phyloP scores from a whole-genome alignment of 92 coral and sea anemone genomes.

The Epizoanthus illoricatus region DNA sequence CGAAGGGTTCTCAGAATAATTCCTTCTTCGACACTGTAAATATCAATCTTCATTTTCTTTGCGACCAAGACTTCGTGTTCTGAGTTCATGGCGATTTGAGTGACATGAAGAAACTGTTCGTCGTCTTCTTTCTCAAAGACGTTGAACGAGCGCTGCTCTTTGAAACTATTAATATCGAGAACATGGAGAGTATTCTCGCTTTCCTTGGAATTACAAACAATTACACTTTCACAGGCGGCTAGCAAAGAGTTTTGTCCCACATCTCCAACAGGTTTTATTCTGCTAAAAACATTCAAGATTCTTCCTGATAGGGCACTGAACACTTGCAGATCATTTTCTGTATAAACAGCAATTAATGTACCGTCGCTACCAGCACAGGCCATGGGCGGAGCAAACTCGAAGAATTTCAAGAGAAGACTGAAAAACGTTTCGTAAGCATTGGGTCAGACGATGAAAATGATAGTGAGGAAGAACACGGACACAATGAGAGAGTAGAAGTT shows the following conservation, averaged over 20 bases:
- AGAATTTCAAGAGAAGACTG: slow-evolving; percentile 59
- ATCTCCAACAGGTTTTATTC: slow-evolving; percentile 66
- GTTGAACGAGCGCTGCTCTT: slow-evolving; percentile 51
- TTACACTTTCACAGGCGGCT: slow-evolving; percentile 43
- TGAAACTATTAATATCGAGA: slow-evolving; percentile 42
- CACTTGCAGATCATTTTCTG: slow-evolving; percentile 61
- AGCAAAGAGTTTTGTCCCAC: slow-evolving; percentile 72
- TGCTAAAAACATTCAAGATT: slow-evolving; percentile 26
- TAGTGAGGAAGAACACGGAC: too few relatives aligned
- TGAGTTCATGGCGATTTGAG: slow-evolving; percentile 68
- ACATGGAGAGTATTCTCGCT: slow-evolving; percentile 70
- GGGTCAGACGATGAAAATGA: not conserved
- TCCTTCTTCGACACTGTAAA: slow-evolving; percentile 65
- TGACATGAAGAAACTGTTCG: slow-evolving; percentile 73
- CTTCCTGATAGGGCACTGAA: slow-evolving; percentile 53
- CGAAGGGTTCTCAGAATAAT: slow-evolving; percentile 52
- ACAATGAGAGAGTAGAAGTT: too few relatives aligned
- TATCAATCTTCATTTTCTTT: slow-evolving; percentile 75
- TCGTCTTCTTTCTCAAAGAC: slow-evolving; percentile 76
- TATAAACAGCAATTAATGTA: slow-evolving; percentile 57
- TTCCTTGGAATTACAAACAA: slow-evolving; percentile 74
- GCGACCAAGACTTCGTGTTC: slow-evolving; percentile 73
- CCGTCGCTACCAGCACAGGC: slow-evolving; percentile 64
- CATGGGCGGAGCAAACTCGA: slow-evolving; percentile 63
- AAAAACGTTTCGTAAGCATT: not conserved